These are phyloP conservation scores for Belgica antarctica DNA, from an alignment of 2,888 invertebrate species.

Conservation along the genomic window DNA sequence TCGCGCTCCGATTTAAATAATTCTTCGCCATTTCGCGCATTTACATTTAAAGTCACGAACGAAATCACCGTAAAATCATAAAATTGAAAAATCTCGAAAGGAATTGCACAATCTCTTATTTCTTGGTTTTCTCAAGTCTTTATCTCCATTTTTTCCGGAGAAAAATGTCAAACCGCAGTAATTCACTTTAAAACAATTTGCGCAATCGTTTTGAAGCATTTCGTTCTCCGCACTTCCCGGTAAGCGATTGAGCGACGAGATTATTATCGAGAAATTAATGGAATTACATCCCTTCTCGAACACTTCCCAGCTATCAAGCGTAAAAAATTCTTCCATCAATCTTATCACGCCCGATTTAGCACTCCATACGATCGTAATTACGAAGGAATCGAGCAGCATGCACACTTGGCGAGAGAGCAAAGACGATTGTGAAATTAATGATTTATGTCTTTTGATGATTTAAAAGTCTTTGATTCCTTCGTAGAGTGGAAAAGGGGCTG, in stretches of 20 bases:
- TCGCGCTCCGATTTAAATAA: slow-evolving; percentile 19
- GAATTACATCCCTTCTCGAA: slow-evolving; percentile 5
- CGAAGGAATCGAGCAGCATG: slow-evolving; percentile 20
- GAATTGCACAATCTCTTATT: background rate
- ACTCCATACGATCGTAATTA: slow-evolving; percentile 43
- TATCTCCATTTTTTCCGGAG: slow-evolving; percentile 19
- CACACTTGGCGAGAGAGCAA: background rate
- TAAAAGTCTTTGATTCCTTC: background rate
- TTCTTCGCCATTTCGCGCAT: slow-evolving; percentile 24
- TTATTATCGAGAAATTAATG: slow-evolving; percentile 26
- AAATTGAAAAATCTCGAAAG: slow-evolving; percentile 21
- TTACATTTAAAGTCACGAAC: slow-evolving; percentile 44
- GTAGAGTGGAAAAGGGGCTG: background rate
- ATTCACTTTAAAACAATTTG: background rate
- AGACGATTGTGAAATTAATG: slow-evolving; percentile 39
- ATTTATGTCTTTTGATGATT: slow-evolving; percentile 38
- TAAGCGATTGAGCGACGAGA: slow-evolving; percentile 13
- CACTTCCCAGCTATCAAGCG: background rate
- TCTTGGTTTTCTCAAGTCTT: slow-evolving; percentile 13
- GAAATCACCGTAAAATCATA: slow-evolving; percentile 31
- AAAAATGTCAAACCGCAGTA: slow-evolving; percentile 4
- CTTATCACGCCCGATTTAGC: slow-evolving; percentile 44
- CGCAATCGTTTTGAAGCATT: background rate
- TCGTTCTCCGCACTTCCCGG: background rate
- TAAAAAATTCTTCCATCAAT: slow-evolving; percentile 42